Base-by-base conservation (phyloP, 1,140 invertebrate species). In the Drosophila erecta region DNA sequence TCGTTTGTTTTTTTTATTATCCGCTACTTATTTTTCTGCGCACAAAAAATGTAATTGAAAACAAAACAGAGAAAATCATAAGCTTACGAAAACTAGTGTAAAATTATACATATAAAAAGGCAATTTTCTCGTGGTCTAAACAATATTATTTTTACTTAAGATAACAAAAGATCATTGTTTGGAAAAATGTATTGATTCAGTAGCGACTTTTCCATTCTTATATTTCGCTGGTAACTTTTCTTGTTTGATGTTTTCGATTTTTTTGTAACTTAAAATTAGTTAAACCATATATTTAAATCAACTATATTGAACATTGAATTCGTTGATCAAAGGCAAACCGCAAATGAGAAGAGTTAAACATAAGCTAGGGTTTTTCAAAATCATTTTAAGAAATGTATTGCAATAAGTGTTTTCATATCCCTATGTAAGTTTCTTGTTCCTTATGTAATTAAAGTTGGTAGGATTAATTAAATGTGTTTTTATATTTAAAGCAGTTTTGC, bases 231-330 rank as follows among this genome's bases (percentile, higher is more conserved):
- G 51, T 57, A 35, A 43, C 47, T 57, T 43, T 46, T 50, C 56
- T 64, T 64, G 43, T 44, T 49, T 53, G 15, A 57, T 14, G 8
- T 76, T 62, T 50, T 66, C 37, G 40, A 53, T 65, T 47, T 72
- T 60, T 37, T 46, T 59, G 40, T 44, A 86, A 87, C 78, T 78
- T 87, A 89, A 87, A 89, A 89, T 80, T 89, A 89, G 84, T 89
- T 89, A 89, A 89, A 89, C 69, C 81, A 77, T 78, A 84, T 66
- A 77, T 85, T 77, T 83, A 69, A 76, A 76, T 56, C 72, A 77
- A 76, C 61, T 47, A 46, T 38, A 40, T 67, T 49, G 41, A 66
- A 66, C 41, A 47, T 67, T 70, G 24, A 67, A 67, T 51, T 55
- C 24, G 66, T 70, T 70, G 66, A 70, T 70, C 66, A 56, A 69